A percentile compares a stretch with the other conserved stretches of the same genome.
Conservation (phyloP, 2,888 invertebrate genomes). For the Pammene aurita region DNA sequence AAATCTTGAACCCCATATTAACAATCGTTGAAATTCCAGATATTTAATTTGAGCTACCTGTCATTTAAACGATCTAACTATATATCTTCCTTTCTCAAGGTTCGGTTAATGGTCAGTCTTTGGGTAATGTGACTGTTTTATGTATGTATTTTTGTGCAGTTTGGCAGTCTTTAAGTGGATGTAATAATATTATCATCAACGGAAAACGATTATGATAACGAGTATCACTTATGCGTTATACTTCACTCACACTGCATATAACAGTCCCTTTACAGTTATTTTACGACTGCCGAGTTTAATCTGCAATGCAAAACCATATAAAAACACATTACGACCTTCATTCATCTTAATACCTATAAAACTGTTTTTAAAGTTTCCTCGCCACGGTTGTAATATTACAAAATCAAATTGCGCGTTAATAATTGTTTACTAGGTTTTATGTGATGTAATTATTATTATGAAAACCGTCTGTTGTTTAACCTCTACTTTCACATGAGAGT, state of each 20-base stretch:
- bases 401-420: slow-evolving; percentile 27
- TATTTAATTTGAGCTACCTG: too few species aligned
- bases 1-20: too few species aligned
- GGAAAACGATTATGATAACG: not conserved
- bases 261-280: slow-evolving; percentile 22
- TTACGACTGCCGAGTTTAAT: slow-evolving; percentile 25
- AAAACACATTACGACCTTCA: slow-evolving; percentile 31
- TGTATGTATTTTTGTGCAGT: too few species aligned
- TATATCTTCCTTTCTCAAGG: too few species aligned
- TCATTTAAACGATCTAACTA: too few species aligned
- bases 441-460: slow-evolving; percentile 3
- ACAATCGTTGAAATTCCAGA: too few species aligned
- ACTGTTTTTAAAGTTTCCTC: slow-evolving; percentile 32
- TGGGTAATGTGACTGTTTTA: too few species aligned
- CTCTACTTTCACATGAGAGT: too few species aligned
- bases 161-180: not conserved
- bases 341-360: slow-evolving; percentile 35
- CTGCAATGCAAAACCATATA: slow-evolving; percentile 31
- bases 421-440: not conserved
- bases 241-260: slow-evolving; percentile 8
- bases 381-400: slow-evolving; percentile 19
- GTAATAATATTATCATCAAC: not conserved
- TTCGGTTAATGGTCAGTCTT: too few species aligned
- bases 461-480: not conserved
- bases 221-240: not conserved